Evolutionary conservation across 1,140 invertebrate genomes (phyloP), one percentile per base, ranked within the genome.

Genomic region (Chironomus tepperi): DNA sequence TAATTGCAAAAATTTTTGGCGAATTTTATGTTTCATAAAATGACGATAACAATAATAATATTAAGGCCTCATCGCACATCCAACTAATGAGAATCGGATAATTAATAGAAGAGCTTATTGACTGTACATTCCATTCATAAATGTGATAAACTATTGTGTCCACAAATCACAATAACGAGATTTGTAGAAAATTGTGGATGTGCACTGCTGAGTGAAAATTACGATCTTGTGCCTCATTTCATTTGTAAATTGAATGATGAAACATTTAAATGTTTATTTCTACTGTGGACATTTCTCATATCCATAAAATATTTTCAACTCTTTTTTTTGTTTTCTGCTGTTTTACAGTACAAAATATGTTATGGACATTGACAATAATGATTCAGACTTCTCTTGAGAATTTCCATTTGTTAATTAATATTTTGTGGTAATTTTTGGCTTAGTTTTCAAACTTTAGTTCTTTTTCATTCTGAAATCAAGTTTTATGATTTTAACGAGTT

Each of bases 221-320:
- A 57, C 12, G 47, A n/a, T 57, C 47, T 57, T 57, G n/a, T 57
- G 47, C 47, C 47, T 57, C 47, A 57, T 57, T 57, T 57, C 47
- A 57, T 57, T 57, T 57, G 47, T 57, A 57, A 57, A 57, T 57
- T 57, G 24, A 34, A 34, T 34, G 24, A 34, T 34, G 24, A 34
- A 34, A 34, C 24, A 34, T 34, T 34, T 34, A 34, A 34, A 34
- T 34, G 24, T 34, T 34, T 34, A 34, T 34, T 34, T 34, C 24
- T 34, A 34, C 24, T 34, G 24, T 34, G 24, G 24, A 34, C 24
- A 34, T 34, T 34, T 34, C 24, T 34, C 24, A 34, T 34, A 34
- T 34, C 24, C 24, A 34, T 34, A 34, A 34, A 34, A 34, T 34
- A 5, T 34, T 34, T 34, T 34, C 24, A 34, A 34, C 24, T 34